Evolutionary conservation across 2,888 invertebrate genomes (phyloP).

Genomic region (Hypomecis punctinalis): DNA sequence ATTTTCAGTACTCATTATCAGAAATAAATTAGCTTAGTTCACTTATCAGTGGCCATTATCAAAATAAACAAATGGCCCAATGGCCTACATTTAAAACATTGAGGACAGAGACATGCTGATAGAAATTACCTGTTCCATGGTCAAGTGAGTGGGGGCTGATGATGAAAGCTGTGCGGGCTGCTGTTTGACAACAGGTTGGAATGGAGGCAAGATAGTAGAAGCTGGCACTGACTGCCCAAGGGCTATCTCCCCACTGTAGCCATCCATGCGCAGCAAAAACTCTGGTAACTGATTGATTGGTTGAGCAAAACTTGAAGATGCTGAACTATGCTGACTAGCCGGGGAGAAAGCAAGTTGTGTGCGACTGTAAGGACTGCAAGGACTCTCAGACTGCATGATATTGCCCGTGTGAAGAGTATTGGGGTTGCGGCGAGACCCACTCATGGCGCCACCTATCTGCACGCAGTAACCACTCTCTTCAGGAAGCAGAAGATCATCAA

Average conservation of each 20-base stretch:
- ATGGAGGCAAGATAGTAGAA: conserved; percentile 80
- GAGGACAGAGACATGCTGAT: not conserved
- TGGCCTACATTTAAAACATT: conserved; percentile 9
- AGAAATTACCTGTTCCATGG: conserved; percentile 86
- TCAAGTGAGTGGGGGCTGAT: conserved; percentile 94
- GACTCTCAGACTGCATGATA: conserved; percentile 68
- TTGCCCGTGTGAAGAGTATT: conserved; percentile 58
- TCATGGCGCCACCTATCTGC: conserved; percentile 81
- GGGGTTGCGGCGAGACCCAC: conserved; percentile 63
- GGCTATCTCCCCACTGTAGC: conserved; percentile 81
- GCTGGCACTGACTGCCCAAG: conserved; percentile 88
- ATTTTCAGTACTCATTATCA: conserved; percentile 14
- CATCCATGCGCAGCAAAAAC: conserved; percentile 88
- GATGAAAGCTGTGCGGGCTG: conserved; percentile 90
- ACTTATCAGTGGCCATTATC: conserved; percentile 18
- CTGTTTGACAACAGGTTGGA: conserved; percentile 69
- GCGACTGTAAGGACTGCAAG: conserved; percentile 81
- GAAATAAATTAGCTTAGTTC: conserved; percentile 10
- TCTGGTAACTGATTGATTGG: conserved; percentile 84
- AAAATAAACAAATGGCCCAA: conserved; percentile 14
- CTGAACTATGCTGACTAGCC: conserved; percentile 87
- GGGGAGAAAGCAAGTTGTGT: conserved; percentile 86
- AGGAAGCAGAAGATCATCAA: conserved; percentile 92
- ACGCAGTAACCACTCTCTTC: conserved; percentile 87
- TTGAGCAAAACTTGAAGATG: conserved; percentile 77